Conservation (phyloP, 1,140 invertebrate genomes). For the Calephelis nemesis region DNA sequence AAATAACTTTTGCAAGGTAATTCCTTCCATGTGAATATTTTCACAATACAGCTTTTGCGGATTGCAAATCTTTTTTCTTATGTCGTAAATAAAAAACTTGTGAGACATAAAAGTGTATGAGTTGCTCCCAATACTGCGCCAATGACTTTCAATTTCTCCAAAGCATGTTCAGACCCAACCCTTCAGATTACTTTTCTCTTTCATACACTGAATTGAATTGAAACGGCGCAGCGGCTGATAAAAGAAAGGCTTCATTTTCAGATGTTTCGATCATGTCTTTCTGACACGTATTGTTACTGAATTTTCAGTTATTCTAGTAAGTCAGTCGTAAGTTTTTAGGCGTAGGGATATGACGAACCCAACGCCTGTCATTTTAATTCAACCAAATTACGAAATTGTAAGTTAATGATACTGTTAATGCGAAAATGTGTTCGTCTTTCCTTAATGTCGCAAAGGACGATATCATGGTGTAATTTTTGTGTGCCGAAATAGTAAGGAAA, state of each 20-base stretch:
- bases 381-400: too few relatives aligned
- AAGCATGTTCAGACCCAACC: constrained; percentile 67
- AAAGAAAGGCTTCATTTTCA: constrained; percentile 59
- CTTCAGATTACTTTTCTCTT: constrained; percentile 71
- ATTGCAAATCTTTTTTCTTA: constrained; percentile 61
- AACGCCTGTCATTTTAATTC: too few relatives aligned
- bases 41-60: constrained; percentile 28
- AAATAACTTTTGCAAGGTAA: not conserved
- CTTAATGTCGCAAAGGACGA: too few relatives aligned
- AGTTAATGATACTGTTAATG: too few relatives aligned
- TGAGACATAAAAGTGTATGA: constrained; percentile 72
- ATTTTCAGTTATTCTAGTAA: not conserved
- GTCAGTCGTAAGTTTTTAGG: too few relatives aligned
- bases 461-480: too few relatives aligned
- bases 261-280: not conserved
- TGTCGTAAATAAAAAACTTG: constrained; percentile 69
- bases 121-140: constrained; percentile 71
- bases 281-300: not conserved
- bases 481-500: too few relatives aligned
- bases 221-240: constrained; percentile 69
- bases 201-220: constrained; percentile 74
- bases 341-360: too few relatives aligned
- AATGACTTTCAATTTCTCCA: constrained; percentile 73
- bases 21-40: constrained; percentile 1
- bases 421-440: too few relatives aligned